Conservation (phyloP, 2,888 invertebrate genomes). For the Chrysopilus asiliformis region DNA sequence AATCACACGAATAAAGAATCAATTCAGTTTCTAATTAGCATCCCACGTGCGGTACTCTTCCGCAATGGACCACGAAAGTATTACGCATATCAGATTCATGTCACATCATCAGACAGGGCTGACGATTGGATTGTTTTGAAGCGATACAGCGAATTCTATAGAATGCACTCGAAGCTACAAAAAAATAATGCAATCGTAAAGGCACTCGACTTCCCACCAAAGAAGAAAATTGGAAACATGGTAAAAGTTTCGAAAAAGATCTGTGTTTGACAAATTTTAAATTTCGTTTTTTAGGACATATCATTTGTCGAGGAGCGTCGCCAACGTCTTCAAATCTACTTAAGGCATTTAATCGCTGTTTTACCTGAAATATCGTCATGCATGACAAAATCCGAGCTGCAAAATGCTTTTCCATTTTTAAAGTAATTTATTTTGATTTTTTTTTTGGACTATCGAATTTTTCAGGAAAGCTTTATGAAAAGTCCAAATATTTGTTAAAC, state of each 20-base stretch:
- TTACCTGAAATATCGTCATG: slow-evolving; percentile 65
- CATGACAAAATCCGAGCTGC: slow-evolving; percentile 62
- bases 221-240: slow-evolving; percentile 87
- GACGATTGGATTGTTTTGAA: slow-evolving; percentile 96
- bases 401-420: slow-evolving; percentile 76
- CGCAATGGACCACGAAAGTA: slow-evolving; percentile 18
- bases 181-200: slow-evolving; percentile 68
- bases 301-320: slow-evolving; percentile 79
- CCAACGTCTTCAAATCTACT: slow-evolving; percentile 70
- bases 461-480: too few species aligned
- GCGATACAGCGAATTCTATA: slow-evolving; percentile 84
- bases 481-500: too few species aligned
- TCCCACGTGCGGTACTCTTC: slow-evolving; percentile 23
- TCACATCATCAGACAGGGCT: slow-evolving; percentile 35
- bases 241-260: slow-evolving; percentile 36
- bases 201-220: slow-evolving; percentile 84
- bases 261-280: not conserved
- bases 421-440: slow-evolving; percentile 49
- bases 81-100: slow-evolving; percentile 32
- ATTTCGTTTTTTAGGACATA: slow-evolving; percentile 44
- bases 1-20: slow-evolving; percentile 15
- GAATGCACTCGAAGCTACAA: slow-evolving; percentile 69
- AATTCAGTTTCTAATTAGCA: slow-evolving; percentile 30
- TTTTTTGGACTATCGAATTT: too few species aligned
- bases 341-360: slow-evolving; percentile 68